A percentile compares a stretch with the other conserved stretches of the same genome.
phyloP scores from a whole-genome alignment of 2,888 invertebrate genomes.

The Ceraclea dissimilis region DNA sequence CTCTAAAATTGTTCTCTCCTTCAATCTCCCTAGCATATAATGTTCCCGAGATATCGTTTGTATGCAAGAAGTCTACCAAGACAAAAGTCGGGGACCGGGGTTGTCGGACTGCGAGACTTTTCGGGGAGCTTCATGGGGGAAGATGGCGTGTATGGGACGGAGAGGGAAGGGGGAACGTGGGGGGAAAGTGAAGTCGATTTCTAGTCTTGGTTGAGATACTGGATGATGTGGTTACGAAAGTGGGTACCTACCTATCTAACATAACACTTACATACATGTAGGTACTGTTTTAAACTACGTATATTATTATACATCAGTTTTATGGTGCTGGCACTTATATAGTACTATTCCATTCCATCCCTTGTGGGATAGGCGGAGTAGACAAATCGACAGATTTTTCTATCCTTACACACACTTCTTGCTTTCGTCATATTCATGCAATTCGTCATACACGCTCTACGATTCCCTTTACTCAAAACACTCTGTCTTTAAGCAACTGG shows the following conservation, averaged over 20 bases:
- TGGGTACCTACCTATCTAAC: background rate
- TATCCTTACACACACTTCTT: too few relatives aligned
- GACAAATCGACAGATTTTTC: too few relatives aligned
- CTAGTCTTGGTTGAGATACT: slow-evolving; percentile 29
- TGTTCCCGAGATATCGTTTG: slow-evolving; percentile 37
- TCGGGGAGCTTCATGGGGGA: slow-evolving; percentile 4
- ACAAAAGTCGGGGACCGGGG: slow-evolving; percentile 40
- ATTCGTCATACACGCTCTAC: too few relatives aligned
- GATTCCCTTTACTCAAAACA: too few relatives aligned
- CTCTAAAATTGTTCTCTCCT: background rate
- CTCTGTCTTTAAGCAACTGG: too few relatives aligned
- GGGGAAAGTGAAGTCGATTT: slow-evolving; percentile 27
- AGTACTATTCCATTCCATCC: too few relatives aligned
- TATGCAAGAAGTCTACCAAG: slow-evolving; percentile 52
- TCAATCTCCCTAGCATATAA: background rate
- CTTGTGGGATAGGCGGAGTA: too few relatives aligned
- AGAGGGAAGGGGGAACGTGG: slow-evolving; percentile 26
- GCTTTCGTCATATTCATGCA: too few relatives aligned
- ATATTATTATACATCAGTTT: background rate
- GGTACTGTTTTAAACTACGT: too few relatives aligned
- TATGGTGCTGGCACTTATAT: too few relatives aligned
- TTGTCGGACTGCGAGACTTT: slow-evolving; percentile 9
- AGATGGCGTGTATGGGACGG: slow-evolving; percentile 15
- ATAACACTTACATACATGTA: too few relatives aligned
- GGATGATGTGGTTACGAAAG: slow-evolving; percentile 25